Evolutionary conservation across 2,113 vertebrate genomes (phyloP), one percentile per base, ranked within the genome.

Genomic region (Cheirogaleus medius): DNA sequence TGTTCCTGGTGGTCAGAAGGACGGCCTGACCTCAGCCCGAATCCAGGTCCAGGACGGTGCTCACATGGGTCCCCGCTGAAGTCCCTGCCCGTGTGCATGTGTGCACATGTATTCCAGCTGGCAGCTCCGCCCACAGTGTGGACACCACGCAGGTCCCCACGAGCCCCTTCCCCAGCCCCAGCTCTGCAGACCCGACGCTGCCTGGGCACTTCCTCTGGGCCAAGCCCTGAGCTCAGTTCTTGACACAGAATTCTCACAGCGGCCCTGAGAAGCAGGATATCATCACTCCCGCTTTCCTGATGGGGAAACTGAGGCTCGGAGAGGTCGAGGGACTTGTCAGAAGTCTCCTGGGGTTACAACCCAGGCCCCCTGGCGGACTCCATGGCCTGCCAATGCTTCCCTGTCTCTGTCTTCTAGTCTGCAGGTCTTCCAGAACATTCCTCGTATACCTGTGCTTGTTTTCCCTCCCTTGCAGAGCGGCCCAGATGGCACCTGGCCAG

Each of bases 111-210:
- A n/a, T 37, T 18, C 84, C 39, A 60, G 3, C 49, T 3, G 23
- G 44, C 13, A 12, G 84, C 84, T 76, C 63, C n/a, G 4, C 25
- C 4, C 17, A 20, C 0, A 7, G 34, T 7, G 7, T 73, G n/a
- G 8, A 8, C 0, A 0, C 4, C 12, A 0, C n/a, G 64, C 34
- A 14, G 69, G n/a, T 34, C 54, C 12, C 4, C 0, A 39, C 12
- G 3, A 54, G 76, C 18, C 20, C 15, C 10, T 32, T 11, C 32
- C 21, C 14, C 1, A 44, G 47, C 47, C 47, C 34, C 47, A 54
- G 64, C 25, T 39, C 25, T 54, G 27, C 84, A 52, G 63, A 68
- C 34, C 83, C 23, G 13, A 8, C 17, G 3, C 29, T 3, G 27
- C 47, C 17, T 29, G 21, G n/a, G 47, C 0, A 0, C 47, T 32